These are phyloP conservation scores for Nephrocerus scutellatus DNA, from an alignment of 2,888 invertebrate species.

Conservation along the genomic window DNA sequence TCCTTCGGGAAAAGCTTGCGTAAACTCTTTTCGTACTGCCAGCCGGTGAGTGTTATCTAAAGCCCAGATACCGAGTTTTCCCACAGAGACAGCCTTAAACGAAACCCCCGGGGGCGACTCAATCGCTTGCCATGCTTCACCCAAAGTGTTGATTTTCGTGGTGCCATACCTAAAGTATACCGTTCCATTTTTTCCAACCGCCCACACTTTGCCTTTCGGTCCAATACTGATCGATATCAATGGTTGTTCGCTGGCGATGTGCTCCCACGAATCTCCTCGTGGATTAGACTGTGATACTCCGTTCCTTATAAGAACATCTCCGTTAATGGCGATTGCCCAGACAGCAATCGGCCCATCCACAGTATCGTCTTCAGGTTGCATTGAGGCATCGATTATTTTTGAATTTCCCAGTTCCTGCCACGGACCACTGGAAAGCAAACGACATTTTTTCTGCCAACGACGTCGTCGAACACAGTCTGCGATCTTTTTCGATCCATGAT, in stretches of 20 bases:
- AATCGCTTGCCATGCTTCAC: conserved; percentile 71
- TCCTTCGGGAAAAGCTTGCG: conserved; percentile 69
- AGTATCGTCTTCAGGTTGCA: conserved; percentile 57
- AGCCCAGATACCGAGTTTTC: conserved; percentile 70
- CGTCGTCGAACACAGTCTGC: conserved; percentile 83
- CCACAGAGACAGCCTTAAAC: conserved; percentile 69
- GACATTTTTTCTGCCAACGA: conserved; percentile 77
- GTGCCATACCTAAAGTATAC: conserved; percentile 75
- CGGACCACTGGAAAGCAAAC: conserved; percentile 75
- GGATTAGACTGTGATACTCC: conserved; percentile 69
- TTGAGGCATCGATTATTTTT: conserved; percentile 70
- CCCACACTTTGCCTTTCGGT: conserved; percentile 68
- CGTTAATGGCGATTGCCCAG: conserved; percentile 81
- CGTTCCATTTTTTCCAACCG: conserved; percentile 75
- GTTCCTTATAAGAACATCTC: conserved; percentile 75
- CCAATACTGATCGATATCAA: conserved; percentile 65
- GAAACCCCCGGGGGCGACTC: conserved; percentile 62
- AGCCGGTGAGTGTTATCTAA: conserved; percentile 66
- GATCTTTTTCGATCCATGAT: conserved; percentile 77
- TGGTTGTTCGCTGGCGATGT: conserved; percentile 65
- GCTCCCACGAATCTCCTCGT: conserved; percentile 55
- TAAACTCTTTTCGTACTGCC: conserved; percentile 72
- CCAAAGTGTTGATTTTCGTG: conserved; percentile 58
- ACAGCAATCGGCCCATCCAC: conserved; percentile 50
- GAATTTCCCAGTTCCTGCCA: conserved; percentile 86